Base-by-base conservation (phyloP, 2,797 vertebrate species). In the Xiphorhynchus erythropygius region DNA sequence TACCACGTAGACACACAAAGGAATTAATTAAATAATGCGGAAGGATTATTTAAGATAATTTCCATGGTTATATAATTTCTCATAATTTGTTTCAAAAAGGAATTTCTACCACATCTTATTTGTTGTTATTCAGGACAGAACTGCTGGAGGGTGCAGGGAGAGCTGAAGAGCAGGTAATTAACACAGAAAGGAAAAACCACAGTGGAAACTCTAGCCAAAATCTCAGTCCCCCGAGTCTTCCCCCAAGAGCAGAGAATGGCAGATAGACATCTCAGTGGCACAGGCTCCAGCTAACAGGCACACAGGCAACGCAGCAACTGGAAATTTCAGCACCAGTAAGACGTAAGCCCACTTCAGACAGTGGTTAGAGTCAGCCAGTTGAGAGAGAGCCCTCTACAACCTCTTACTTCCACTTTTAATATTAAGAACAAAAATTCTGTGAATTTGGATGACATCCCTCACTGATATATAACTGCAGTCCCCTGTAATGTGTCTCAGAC, bases 1-100 rank as follows among this genome's bases (percentile, higher is more conserved):
- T 59, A 84, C 55, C 4, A 32, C 3, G 35, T 8, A 93, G 49
- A 70, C 46, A 70, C 16, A 77, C 18, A 71, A 77, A 87, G 33
- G 21, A 93, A 80, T 49, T 55, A 64, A 70, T 87, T 87, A 35
- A 64, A 65, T 71, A 83, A 85, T 19, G 42, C 28, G 47, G 33
- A 75, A 42, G 25, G 56, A 56, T 80, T 77, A 83, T 70, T 96
- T 92, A 80, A 81, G 50, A 76, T 69, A 17, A 89, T 71, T 86
- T 87, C 57, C 50, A 71, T 6, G 57, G 65, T 91, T 93, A 71
- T 18, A 44, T 47, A 86, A 92, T 60, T 87, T 81, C 79, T 81
- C 87, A n/a, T 70, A 0, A 73, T 76, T 64, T 89, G 76, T 73
- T 96, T 92, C 57, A 53, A 73, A 89, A 86, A 88, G 62, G 18